phyloP scores from a whole-genome alignment of 2,888 invertebrate species.

The Keiferia lycopersicella region DNA sequence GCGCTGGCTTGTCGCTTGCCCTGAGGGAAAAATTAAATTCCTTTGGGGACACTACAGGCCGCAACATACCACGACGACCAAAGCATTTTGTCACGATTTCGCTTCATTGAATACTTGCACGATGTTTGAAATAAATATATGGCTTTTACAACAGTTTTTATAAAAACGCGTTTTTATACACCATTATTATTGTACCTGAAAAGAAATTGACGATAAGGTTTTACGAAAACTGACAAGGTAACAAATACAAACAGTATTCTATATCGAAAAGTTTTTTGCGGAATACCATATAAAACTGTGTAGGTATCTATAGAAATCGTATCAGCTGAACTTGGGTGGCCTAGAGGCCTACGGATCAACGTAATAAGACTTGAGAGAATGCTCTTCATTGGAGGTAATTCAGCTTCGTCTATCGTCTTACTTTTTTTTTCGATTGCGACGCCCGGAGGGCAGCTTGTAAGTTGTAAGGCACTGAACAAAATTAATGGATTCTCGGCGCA shows the following conservation, averaged over 20 bases:
- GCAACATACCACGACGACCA: conserved; percentile 32
- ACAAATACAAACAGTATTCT: not conserved
- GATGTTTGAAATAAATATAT: not conserved
- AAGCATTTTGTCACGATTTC: conserved; percentile 44
- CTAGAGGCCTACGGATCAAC: no score
- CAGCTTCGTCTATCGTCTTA: conserved; percentile 45
- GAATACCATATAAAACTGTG: conserved; percentile 41
- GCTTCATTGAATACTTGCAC: not conserved
- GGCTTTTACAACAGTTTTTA: not conserved
- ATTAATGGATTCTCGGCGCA: conserved; percentile 60
- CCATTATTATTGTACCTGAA: not conserved
- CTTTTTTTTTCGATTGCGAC: conserved; percentile 56
- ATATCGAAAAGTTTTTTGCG: conserved; percentile 21
- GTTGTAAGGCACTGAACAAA: conserved; percentile 64
- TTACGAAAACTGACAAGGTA: not conserved
- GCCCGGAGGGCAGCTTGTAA: conserved; percentile 48
- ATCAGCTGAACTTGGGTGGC: no score
- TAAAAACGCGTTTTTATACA: not conserved
- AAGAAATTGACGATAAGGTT: not conserved
- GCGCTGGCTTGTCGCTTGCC: conserved; percentile 51
- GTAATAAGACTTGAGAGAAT: conserved; percentile 40
- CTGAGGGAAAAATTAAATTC: conserved; percentile 69
- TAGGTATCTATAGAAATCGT: no score
- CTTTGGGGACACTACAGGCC: conserved; percentile 37
- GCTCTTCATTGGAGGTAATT: conserved; percentile 53